Conservation (phyloP, 2,113 vertebrate genomes). For the Chascanopsetta lugubris region DNA sequence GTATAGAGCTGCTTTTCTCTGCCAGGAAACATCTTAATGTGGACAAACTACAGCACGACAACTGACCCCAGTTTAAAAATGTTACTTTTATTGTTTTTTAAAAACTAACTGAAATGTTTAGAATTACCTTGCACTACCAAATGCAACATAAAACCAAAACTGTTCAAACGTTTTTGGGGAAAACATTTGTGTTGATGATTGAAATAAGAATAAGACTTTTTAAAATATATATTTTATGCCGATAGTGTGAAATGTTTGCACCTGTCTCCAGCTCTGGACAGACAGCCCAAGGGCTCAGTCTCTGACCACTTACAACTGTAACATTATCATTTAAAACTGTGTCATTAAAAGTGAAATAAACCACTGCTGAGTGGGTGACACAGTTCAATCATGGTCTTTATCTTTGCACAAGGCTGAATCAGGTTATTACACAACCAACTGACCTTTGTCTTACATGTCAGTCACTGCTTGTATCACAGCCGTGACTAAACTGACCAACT, state of each 20-base stretch:
- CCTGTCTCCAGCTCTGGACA: background rate
- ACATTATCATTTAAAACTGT: background rate
- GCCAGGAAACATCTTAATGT: background rate
- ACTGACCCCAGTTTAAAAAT: background rate
- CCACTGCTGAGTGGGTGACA: background rate
- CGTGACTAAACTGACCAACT: background rate
- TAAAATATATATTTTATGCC: background rate
- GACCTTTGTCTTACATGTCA: background rate
- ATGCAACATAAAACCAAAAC: background rate
- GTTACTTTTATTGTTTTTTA: background rate
- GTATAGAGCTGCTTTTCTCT: background rate
- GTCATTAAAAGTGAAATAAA: background rate
- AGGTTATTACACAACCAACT: slow-evolving; percentile 1
- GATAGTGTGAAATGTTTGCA: background rate
- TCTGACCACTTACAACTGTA: background rate
- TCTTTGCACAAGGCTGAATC: background rate
- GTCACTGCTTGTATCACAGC: background rate
- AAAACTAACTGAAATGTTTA: background rate
- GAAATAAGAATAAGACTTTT: background rate
- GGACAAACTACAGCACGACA: background rate
- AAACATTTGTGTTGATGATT: background rate
- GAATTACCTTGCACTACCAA: background rate
- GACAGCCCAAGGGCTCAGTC: background rate
- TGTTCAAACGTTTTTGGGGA: too few relatives aligned
- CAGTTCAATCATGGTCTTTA: background rate